Conservation (phyloP, 2,797 vertebrate genomes). For the Phoeniculus purpureus region DNA sequence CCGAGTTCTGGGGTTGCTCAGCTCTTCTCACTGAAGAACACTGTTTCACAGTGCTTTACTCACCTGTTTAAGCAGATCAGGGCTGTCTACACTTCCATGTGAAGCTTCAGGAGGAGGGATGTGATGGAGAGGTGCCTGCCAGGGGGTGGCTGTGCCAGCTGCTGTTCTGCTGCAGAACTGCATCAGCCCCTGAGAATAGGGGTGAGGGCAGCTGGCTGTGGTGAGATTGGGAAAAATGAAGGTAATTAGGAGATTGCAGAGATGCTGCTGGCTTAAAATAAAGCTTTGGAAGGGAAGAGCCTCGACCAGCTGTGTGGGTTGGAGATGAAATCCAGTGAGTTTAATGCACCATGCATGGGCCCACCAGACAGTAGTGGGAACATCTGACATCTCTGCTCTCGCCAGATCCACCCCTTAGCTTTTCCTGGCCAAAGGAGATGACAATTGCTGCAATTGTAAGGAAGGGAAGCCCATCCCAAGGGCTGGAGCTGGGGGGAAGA, state of each 20-base stretch:
- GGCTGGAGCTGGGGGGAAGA: not conserved
- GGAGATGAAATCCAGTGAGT: not conserved
- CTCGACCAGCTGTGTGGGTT: not conserved
- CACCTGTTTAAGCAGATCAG: not conserved
- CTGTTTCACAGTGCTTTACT: not conserved
- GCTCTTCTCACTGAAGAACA: not conserved
- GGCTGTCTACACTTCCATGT: not conserved
- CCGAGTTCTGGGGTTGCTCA: not conserved
- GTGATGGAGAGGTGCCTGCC: not conserved
- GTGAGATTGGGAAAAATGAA: constrained; percentile 7
- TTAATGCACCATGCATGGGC: not conserved
- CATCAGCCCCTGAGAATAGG: not conserved
- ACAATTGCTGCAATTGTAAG: not conserved
- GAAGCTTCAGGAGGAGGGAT: not conserved
- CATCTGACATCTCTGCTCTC: not conserved
- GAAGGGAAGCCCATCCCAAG: not conserved
- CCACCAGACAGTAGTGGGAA: not conserved
- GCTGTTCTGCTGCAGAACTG: not conserved
- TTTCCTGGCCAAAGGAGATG: not conserved
- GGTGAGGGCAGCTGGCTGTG: not conserved
- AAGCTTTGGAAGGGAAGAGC: not conserved
- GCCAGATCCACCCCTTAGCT: not conserved
- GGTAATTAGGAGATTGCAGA: constrained; percentile 12
- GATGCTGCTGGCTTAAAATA: not conserved
- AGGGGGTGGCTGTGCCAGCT: not conserved